Evolutionary conservation across 2,113 vertebrate species (phyloP), one percentile per base, ranked within the genome.

Genomic region (Ictidomys tridecemlineatus): DNA sequence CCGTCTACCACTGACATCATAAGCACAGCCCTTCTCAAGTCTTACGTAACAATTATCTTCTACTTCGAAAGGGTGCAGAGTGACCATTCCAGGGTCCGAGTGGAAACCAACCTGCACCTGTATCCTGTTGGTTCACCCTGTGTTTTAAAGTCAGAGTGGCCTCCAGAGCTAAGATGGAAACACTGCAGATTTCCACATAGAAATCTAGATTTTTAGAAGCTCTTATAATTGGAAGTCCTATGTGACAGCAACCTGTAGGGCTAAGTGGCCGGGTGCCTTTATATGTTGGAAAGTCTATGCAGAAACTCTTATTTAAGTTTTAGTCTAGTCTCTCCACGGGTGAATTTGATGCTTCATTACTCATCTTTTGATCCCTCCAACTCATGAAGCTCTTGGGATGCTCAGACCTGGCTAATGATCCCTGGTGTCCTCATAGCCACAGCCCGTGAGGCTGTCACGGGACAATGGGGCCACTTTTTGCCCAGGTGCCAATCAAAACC

Each of bases 401-500:
- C 32, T 56, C 39, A 4, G 42, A 32, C 37, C 20, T 69, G 88
- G 91, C 37, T 78, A 1, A 39, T 30, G 78, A 24, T 18, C 37
- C 58, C 3, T 2, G 0, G 18, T 2, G 1, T n/a, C 39, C 9
- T 11, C 11, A 32, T 39, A 9, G 26, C 11, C 28, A 12, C 14
- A 56, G n/a, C 13, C 58, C 9, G 18, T 0, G 0, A 10, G 4
- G 30, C 22, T 5, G 2, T 39, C 14, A 5, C 8, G 1, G 12
- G 20, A 42, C 5, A 12, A 30, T 26, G 20, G 16, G 12, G 5
- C 13, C 0, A 1, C 20, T 28, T 42, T 11, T 39, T 9, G 14
- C 1, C 14, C 58, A 2, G 2, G 6, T 28, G 1, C 9, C 4
- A 34, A 20, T 42, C 18, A 1, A 24, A 3, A 28, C 8, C 5